phyloP scores from a whole-genome alignment of 2,888 invertebrate genomes.

The Dolichomitus sp. region DNA sequence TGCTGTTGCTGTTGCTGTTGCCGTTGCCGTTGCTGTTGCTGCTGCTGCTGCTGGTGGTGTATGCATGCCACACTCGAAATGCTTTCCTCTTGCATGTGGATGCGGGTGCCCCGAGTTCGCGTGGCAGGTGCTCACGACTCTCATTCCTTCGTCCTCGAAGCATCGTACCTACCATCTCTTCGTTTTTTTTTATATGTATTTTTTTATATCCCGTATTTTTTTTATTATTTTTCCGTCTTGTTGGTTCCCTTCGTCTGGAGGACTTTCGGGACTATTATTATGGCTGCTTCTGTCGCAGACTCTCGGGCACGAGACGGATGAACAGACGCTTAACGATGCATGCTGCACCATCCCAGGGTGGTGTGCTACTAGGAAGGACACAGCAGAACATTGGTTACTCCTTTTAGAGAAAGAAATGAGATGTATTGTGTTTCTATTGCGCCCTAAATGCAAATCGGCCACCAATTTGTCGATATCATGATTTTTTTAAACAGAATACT shows the following conservation, averaged over 20 bases:
- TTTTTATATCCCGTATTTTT: conserved; percentile 59
- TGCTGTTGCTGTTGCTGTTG: conserved; percentile 35
- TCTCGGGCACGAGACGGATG: conserved; percentile 16
- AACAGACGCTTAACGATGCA: neutral
- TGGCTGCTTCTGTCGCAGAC: neutral
- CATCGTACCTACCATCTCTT: conserved; percentile 56
- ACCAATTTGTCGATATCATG: neutral
- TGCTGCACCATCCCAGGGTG: neutral
- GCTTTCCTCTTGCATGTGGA: conserved; percentile 57
- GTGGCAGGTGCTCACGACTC: conserved; percentile 76
- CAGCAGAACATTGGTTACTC: neutral
- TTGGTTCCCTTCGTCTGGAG: conserved; percentile 18
- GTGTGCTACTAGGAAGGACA: neutral
- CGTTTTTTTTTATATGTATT: conserved; percentile 21
- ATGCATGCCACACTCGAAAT: conserved; percentile 60
- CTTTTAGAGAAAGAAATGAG: neutral
- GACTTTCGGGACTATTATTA: conserved; percentile 35
- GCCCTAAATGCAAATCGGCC: neutral
- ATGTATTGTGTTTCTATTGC: neutral
- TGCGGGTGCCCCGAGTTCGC: conserved; percentile 68
- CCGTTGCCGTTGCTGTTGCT: neutral
- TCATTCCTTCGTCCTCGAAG: conserved; percentile 54
- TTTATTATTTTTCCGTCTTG: conserved; percentile 66
- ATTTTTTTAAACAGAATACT: too few relatives aligned
- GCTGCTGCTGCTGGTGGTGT: conserved; percentile 49